Conservation (phyloP, 2,888 invertebrate genomes). For the Amblyjoppa proteus region DNA sequence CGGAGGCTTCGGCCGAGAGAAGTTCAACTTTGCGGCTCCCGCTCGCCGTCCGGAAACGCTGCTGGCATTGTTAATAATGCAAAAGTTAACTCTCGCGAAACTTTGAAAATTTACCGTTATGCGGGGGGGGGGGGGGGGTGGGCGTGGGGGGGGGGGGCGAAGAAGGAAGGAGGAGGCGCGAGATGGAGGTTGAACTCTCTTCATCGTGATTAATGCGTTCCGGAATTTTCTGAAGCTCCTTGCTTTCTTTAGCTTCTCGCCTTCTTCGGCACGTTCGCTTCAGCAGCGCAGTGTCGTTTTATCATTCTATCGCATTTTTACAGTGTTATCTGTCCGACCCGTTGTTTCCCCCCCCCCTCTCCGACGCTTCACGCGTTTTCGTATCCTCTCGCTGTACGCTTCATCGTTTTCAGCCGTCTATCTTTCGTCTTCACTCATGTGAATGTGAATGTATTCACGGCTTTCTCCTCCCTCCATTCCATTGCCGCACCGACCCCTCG, state of each 20-base stretch:
- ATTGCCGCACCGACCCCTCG: not conserved
- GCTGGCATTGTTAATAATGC: slow-evolving; percentile 66
- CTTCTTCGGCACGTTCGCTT: slow-evolving; percentile 34
- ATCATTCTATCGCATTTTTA: slow-evolving; percentile 53
- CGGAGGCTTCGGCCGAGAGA: slow-evolving; percentile 12
- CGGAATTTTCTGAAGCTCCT: slow-evolving; percentile 69
- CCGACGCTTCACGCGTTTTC: slow-evolving; percentile 35
- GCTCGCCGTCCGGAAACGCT: slow-evolving; percentile 29
- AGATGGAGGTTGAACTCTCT: slow-evolving; percentile 56
- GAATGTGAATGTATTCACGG: not conserved
- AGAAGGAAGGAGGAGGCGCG: slow-evolving; percentile 12
- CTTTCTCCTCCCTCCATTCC: slow-evolving; percentile 3
- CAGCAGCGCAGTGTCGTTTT: slow-evolving; percentile 30
- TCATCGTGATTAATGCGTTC: slow-evolving; percentile 73
- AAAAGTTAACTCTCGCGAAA: slow-evolving; percentile 63
- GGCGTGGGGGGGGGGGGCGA: slow-evolving; percentile 23
- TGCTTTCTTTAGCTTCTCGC: slow-evolving; percentile 22
- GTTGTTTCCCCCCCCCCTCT: slow-evolving; percentile 19
- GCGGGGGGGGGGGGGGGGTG: slow-evolving; percentile 6
- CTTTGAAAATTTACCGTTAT: slow-evolving; percentile 62
- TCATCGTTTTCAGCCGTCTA: slow-evolving; percentile 22
- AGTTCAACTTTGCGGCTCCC: slow-evolving; percentile 47
- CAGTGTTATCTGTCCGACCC: slow-evolving; percentile 62
- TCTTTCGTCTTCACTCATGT: not conserved
- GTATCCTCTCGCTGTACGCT: slow-evolving; percentile 55